These are phyloP conservation scores for Gymnothorax javanicus DNA, from an alignment of 2,797 vertebrate species.

Conservation along the genomic window DNA sequence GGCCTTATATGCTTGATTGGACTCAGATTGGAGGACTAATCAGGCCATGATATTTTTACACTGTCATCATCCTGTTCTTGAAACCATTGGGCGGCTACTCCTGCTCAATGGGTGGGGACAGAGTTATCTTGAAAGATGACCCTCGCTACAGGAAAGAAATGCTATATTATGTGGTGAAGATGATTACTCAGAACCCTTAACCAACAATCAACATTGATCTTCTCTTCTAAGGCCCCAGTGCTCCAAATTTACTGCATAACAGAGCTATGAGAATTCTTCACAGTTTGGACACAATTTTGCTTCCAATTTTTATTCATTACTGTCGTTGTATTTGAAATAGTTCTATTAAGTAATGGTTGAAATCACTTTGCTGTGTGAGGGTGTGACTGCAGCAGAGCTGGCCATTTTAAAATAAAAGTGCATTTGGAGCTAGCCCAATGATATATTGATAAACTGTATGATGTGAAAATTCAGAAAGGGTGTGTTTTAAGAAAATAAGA, in stretches of 20 bases:
- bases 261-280: background rate
- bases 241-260: background rate
- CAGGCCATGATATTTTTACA: background rate
- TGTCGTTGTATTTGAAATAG: background rate
- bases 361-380: background rate
- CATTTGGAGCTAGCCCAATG: background rate
- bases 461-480: background rate
- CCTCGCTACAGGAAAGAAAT: background rate
- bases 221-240: background rate
- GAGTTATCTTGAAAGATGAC: background rate
- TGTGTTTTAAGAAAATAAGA: background rate
- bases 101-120: background rate
- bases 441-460: background rate
- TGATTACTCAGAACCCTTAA: background rate
- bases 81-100: background rate
- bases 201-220: background rate
- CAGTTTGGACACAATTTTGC: background rate
- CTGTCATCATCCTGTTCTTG: background rate
- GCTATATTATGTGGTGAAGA: background rate
- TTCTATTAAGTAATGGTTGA: background rate
- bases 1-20: background rate
- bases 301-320: background rate
- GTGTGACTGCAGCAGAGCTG: background rate
- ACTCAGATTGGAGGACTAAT: background rate
- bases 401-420: background rate